Percentiles rank a stretch among this genome's conserved stretches.
Conservation (phyloP, 2,888 invertebrate species). For the Coremacera marginata region DNA sequence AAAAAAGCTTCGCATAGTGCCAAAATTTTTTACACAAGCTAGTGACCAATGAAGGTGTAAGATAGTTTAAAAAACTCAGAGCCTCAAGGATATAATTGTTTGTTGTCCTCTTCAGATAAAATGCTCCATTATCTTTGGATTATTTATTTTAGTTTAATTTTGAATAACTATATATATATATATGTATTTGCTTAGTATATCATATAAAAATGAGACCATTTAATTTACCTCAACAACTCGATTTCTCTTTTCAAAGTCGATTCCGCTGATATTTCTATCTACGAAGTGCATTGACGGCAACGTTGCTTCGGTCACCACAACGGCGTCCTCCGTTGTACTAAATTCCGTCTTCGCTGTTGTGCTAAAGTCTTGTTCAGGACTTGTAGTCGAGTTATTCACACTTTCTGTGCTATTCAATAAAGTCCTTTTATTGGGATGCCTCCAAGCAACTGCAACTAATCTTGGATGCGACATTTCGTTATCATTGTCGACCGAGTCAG, state of each 20-base stretch:
- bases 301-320: neutral
- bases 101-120: too few species aligned
- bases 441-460: constrained; percentile 49
- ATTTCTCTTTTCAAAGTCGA: constrained; percentile 66
- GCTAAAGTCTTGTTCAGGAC: neutral
- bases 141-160: too few species aligned
- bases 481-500: constrained; percentile 23
- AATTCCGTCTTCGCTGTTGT: neutral
- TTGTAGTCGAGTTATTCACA: neutral
- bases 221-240: constrained; percentile 67
- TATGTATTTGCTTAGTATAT: too few species aligned
- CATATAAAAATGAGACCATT: neutral
- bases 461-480: constrained; percentile 37
- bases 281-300: constrained; percentile 38
- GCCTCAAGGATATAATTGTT: too few species aligned
- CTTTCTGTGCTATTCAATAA: neutral
- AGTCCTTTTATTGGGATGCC: constrained; percentile 33
- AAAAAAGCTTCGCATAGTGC: too few species aligned
- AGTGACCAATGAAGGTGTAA: too few species aligned
- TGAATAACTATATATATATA: too few species aligned
- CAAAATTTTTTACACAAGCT: too few species aligned
- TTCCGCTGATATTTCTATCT: constrained; percentile 57
- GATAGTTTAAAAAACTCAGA: too few species aligned
- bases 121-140: too few species aligned
- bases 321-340: neutral